phyloP scores from a whole-genome alignment of 2,797 vertebrate genomes.

The Atherinosoma microstoma region DNA sequence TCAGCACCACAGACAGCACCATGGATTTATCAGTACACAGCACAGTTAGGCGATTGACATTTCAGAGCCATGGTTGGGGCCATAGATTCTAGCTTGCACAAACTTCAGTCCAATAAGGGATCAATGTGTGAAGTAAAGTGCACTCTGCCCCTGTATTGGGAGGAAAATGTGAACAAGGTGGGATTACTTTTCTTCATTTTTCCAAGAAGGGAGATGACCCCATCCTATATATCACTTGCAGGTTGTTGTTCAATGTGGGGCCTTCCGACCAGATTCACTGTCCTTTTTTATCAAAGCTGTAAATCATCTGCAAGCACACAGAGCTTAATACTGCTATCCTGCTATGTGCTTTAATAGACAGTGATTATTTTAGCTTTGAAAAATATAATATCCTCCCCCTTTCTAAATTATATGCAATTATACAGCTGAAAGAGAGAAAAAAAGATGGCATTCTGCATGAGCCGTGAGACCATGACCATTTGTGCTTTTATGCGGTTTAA shows the following conservation, averaged over 20 bases:
- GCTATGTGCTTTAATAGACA: constrained; percentile 11
- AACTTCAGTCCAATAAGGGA: neutral
- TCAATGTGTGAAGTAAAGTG: neutral
- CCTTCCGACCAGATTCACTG: constrained; percentile 24
- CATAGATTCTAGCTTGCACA: neutral
- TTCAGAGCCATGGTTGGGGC: neutral
- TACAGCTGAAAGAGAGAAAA: constrained; percentile 2
- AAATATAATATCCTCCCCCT: neutral
- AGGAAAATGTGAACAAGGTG: neutral
- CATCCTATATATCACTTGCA: neutral
- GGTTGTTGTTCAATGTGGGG: neutral
- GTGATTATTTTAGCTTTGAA: constrained; percentile 12
- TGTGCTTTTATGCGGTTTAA: constrained; percentile 30
- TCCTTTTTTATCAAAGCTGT: constrained; percentile 43
- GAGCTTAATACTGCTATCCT: constrained; percentile 19
- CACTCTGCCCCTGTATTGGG: neutral
- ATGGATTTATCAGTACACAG: neutral
- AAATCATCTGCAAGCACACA: constrained; percentile 26
- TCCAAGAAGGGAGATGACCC: neutral
- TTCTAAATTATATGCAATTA: constrained; percentile 15
- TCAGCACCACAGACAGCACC: constrained; percentile 17
- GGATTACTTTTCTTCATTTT: neutral
- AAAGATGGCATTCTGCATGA: constrained; percentile 5
- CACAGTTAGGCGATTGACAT: neutral
- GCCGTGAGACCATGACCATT: constrained; percentile 35